These are phyloP conservation scores for Sciurus vulgaris DNA, from an alignment of 2,797 vertebrate genomes.

Conservation along the genomic window DNA sequence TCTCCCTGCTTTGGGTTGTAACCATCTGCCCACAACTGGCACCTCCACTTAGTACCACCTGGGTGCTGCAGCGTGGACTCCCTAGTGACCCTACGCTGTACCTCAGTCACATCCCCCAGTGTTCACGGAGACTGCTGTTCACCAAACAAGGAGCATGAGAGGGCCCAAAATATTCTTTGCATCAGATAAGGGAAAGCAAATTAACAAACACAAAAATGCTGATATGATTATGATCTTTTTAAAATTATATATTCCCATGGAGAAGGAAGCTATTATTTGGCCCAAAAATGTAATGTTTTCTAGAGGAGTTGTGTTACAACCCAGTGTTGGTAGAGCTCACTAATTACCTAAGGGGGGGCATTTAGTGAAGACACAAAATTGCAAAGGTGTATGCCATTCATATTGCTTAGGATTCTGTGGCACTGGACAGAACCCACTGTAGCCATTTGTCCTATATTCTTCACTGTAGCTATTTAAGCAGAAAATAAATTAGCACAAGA, in stretches of 20 bases:
- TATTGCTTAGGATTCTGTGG: too few species aligned
- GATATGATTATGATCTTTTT: neutral
- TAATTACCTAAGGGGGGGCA: accelerated
- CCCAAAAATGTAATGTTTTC: neutral
- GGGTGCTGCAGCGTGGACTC: neutral
- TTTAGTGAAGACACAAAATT: neutral
- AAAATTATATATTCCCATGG: neutral
- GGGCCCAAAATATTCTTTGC: neutral
- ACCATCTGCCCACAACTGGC: accelerated
- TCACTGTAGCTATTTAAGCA: neutral
- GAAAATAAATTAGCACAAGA: neutral
- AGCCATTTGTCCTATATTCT: too few species aligned
- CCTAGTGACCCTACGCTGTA: too few species aligned
- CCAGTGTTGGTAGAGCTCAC: too few species aligned
- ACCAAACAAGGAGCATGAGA: neutral
- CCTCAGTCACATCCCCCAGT: neutral
- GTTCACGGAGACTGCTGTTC: neutral
- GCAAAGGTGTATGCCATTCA: too few species aligned
- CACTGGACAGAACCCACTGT: neutral
- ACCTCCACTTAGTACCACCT: neutral
- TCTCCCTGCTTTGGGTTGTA: neutral
- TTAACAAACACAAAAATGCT: neutral
- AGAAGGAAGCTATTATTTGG: neutral
- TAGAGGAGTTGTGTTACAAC: neutral
- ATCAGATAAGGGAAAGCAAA: neutral